Evolutionary conservation across 37 sponge, comb jelly and placozoan genomes (phyloP).

Genomic region (Amphimedon queenslandica): DNA sequence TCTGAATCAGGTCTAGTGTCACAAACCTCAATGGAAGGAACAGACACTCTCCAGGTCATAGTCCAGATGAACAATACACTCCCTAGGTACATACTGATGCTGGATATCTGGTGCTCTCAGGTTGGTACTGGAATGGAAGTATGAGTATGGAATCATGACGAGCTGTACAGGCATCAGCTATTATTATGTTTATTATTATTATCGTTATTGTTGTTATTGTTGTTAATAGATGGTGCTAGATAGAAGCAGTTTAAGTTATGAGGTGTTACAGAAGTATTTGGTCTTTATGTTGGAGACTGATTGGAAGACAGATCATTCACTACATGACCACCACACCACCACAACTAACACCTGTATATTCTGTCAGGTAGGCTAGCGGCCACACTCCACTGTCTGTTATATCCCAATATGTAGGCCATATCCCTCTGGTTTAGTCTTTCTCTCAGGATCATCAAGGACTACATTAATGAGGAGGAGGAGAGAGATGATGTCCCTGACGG

Average conservation of each 20-base stretch:
- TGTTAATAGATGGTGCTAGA: no score
- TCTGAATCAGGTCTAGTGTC: slow-evolving; percentile 37
- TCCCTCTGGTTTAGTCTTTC: slow-evolving; percentile 39
- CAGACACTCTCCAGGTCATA: not conserved
- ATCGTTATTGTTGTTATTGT: no score
- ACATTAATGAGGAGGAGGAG: slow-evolving; percentile 1
- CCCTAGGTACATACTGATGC: slow-evolving; percentile 56
- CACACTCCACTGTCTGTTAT: not conserved
- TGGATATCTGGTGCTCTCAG: slow-evolving; percentile 64
- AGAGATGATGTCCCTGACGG: not conserved
- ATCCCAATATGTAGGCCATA: slow-evolving; percentile 7
- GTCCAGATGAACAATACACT: slow-evolving; percentile 32
- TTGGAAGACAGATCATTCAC: slow-evolving; percentile 15
- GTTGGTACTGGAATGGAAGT: slow-evolving; percentile 15
- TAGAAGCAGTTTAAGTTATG: no score
- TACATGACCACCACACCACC: slow-evolving; percentile 11
- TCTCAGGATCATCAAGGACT: slow-evolving; percentile 11
- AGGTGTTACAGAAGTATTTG: not conserved
- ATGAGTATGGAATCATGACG: no score
- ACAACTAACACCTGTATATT: slow-evolving; percentile 32
- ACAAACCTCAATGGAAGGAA: slow-evolving; percentile 19
- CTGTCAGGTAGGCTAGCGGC: slow-evolving; percentile 17
- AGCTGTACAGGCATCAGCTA: no score
- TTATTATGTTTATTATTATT: no score
- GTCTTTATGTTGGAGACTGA: slow-evolving; percentile 16